A percentile compares a stretch with the other conserved stretches of the same genome.
These are phyloP conservation scores for Drosophila orosa DNA, from an alignment of 1,140 invertebrate species.

Conservation along the genomic window DNA sequence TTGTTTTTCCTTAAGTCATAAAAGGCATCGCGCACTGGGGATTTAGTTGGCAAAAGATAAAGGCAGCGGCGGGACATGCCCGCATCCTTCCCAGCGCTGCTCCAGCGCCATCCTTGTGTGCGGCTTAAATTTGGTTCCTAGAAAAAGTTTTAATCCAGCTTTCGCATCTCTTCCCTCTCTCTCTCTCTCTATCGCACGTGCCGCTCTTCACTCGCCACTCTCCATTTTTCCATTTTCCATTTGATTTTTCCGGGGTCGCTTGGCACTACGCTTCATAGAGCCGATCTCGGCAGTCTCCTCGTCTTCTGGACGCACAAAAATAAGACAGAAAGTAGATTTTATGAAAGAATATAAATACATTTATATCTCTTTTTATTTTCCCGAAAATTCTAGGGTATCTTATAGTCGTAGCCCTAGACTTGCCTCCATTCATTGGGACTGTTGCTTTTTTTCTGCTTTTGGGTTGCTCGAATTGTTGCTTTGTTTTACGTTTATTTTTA, in stretches of 20 bases:
- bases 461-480: conserved; percentile 23
- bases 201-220: neutral
- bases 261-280: conserved; percentile 10
- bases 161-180: too few relatives aligned
- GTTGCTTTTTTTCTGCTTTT: conserved; percentile 30
- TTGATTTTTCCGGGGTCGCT: conserved; percentile 13
- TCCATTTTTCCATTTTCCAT: neutral
- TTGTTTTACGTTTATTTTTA: conserved; percentile 64
- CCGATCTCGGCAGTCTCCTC: neutral
- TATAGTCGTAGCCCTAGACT: neutral
- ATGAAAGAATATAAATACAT: neutral
- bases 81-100: conserved; percentile 14
- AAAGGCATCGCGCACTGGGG: conserved; percentile 57
- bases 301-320: neutral
- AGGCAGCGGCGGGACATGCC: conserved; percentile 22
- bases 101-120: conserved; percentile 52
- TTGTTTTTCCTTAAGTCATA: conserved; percentile 29
- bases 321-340: neutral
- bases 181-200: conserved; percentile 7
- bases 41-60: conserved; percentile 66
- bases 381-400: neutral
- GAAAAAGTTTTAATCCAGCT: conserved; percentile 78
- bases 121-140: conserved; percentile 75
- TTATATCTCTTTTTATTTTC: neutral
- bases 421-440: conserved; percentile 19